Percentiles rank a stretch among this genome's conserved stretches.
Conservation (phyloP, 2,113 vertebrate genomes). For the Scomber colias region DNA sequence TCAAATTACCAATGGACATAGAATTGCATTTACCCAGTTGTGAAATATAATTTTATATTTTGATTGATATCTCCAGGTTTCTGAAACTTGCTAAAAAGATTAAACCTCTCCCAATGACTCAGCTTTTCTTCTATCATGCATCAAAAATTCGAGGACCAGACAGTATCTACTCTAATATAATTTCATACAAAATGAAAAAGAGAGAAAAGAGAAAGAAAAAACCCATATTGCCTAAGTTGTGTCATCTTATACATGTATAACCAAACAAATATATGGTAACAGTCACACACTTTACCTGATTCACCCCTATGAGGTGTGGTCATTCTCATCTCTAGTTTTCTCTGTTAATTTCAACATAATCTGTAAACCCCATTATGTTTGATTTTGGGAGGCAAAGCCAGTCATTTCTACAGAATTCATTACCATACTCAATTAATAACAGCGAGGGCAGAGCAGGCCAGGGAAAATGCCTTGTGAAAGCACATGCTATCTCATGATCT, state of each 20-base stretch:
- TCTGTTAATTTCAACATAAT: conserved; percentile 53
- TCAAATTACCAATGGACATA: conserved; percentile 39
- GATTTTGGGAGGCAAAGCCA: conserved; percentile 39
- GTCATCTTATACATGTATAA: conserved; percentile 8
- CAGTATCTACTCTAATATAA: conserved; percentile 33
- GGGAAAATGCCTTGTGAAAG: conserved; percentile 65
- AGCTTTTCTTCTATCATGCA: conserved; percentile 64
- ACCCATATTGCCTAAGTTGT: conserved; percentile 18
- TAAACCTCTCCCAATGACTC: conserved; percentile 69
- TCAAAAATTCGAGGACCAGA: conserved; percentile 37
- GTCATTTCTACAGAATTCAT: conserved; percentile 59
- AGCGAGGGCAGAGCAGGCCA: conserved; percentile 34
- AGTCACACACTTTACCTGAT: conserved; percentile 3
- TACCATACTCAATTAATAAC: conserved; percentile 73
- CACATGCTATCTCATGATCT: conserved; percentile 74
- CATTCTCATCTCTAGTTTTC: conserved; percentile 31
- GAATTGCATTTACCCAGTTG: conserved; percentile 38
- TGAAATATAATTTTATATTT: conserved; percentile 54
- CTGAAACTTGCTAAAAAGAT: conserved; percentile 47
- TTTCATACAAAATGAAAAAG: conserved; percentile 17
- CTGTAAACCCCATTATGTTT: conserved; percentile 43
- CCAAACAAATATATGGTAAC: not conserved
- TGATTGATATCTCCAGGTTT: conserved; percentile 59
- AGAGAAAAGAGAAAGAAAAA: conserved; percentile 6
- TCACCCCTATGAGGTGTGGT: conserved; percentile 33